Percentiles rank a stretch among this genome's conserved stretches.
These are phyloP conservation scores for Xylota segnis DNA, from an alignment of 2,888 invertebrate species.

Conservation along the genomic window DNA sequence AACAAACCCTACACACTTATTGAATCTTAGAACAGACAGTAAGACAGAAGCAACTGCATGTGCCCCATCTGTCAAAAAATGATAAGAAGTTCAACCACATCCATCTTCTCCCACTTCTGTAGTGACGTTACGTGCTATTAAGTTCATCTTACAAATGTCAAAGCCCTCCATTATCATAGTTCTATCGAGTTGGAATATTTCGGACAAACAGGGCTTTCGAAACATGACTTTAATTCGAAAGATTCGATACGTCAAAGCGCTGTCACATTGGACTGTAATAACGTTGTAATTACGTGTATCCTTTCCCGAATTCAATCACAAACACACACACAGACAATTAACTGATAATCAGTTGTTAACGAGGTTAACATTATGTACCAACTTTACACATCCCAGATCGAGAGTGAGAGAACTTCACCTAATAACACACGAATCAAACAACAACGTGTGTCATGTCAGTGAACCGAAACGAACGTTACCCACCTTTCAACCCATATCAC, in stretches of 20 bases:
- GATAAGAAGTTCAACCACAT: no score
- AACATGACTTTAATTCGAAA: background rate
- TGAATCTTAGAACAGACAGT: no score
- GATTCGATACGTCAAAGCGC: background rate
- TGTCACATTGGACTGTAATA: constrained; percentile 2
- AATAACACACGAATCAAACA: constrained; percentile 16
- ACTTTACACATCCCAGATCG: background rate
- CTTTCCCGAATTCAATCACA: background rate
- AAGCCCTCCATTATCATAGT: no score
- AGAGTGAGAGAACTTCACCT: background rate
- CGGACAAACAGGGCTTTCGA: no score
- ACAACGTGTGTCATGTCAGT: constrained; percentile 57
- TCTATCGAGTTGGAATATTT: no score
- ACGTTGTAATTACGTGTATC: background rate
- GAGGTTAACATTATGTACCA: constrained; percentile 3
- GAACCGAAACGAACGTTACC: constrained; percentile 64
- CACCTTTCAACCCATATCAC: constrained; percentile 71
- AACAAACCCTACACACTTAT: no score
- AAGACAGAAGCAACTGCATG: no score
- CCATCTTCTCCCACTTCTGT: no score
- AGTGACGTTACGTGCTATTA: no score
- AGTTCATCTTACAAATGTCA: no score
- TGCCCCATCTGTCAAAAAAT: no score
- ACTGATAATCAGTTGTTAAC: constrained; percentile 12
- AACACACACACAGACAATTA: background rate